These are phyloP conservation scores for Ips typographus DNA, from an alignment of 1,140 invertebrate genomes.

Conservation along the genomic window DNA sequence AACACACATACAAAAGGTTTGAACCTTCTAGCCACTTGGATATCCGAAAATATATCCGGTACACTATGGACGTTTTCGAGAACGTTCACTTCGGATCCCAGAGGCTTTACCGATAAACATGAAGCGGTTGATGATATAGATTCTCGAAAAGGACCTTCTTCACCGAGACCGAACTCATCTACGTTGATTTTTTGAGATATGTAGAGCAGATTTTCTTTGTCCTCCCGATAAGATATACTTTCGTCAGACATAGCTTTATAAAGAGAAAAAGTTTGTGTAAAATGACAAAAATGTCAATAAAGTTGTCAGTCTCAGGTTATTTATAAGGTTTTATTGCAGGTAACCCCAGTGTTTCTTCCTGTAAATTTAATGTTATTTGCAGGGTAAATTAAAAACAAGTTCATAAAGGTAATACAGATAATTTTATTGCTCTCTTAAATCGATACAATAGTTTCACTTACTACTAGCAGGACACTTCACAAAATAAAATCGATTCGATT, in stretches of 20 bases:
- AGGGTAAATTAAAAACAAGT: too few relatives aligned
- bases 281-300: slow-evolving; percentile 2
- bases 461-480: too few relatives aligned
- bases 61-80: slow-evolving; percentile 5
- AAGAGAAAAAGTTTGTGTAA: too few relatives aligned
- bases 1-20: slow-evolving; percentile 39
- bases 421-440: too few relatives aligned
- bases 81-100: slow-evolving; percentile 17
- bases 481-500: too few relatives aligned
- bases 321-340: background rate
- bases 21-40: slow-evolving; percentile 19
- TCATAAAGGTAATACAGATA: too few relatives aligned
- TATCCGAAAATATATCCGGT: slow-evolving; percentile 22
- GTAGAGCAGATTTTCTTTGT: slow-evolving; percentile 38
- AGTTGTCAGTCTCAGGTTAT: background rate
- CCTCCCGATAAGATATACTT: slow-evolving; percentile 36
- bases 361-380: too few relatives aligned
- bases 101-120: slow-evolving; percentile 6
- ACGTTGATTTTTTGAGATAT: slow-evolving; percentile 36
- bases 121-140: slow-evolving; percentile 11
- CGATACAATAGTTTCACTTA: too few relatives aligned
- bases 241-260: slow-evolving; percentile 35
- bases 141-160: slow-evolving; percentile 29
- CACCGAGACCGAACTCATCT: slow-evolving; percentile 26
- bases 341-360: too few relatives aligned